These are phyloP conservation scores for Penaeus vannamei DNA, from an alignment of 1,140 invertebrate species.

Conservation along the genomic window DNA sequence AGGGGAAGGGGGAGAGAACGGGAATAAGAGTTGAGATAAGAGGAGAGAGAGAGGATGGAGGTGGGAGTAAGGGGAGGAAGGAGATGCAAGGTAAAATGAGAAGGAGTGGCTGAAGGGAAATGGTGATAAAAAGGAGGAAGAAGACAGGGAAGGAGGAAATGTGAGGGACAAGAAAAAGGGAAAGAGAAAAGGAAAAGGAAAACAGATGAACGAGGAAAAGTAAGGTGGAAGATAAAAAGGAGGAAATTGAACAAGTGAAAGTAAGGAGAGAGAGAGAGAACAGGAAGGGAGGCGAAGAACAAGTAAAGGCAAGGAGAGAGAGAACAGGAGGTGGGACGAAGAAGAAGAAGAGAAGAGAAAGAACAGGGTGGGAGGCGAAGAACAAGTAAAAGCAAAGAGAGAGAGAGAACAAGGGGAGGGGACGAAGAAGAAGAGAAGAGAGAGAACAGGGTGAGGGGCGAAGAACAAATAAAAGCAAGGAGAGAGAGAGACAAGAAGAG, in stretches of 20 bases:
- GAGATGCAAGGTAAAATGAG: not conserved
- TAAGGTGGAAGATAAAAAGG: conserved; percentile 11
- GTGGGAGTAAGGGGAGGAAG: not conserved
- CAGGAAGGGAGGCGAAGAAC: conserved; percentile 7
- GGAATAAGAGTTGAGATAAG: not conserved
- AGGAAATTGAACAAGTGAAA: not conserved
- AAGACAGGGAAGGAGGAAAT: not conserved
- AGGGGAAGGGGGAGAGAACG: not conserved
- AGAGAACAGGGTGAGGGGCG: not conserved
- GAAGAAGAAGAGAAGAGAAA: not conserved
- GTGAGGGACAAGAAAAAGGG: not conserved
- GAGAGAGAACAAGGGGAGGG: not conserved
- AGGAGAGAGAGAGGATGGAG: not conserved
- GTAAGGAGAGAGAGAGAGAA: conserved; percentile 2
- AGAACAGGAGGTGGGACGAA: not conserved
- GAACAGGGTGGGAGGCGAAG: not conserved
- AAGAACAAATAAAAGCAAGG: not conserved
- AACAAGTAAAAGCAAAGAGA: not conserved
- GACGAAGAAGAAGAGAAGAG: not conserved
- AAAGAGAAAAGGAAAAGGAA: not conserved
- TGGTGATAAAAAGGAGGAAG: not conserved
- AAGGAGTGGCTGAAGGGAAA: too few relatives aligned
- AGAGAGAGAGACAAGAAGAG: not conserved
- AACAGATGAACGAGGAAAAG: not conserved
- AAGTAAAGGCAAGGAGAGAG: not conserved